These are phyloP conservation scores for Saiga tatarica DNA, from an alignment of 2,113 vertebrate genomes.

Conservation along the genomic window DNA sequence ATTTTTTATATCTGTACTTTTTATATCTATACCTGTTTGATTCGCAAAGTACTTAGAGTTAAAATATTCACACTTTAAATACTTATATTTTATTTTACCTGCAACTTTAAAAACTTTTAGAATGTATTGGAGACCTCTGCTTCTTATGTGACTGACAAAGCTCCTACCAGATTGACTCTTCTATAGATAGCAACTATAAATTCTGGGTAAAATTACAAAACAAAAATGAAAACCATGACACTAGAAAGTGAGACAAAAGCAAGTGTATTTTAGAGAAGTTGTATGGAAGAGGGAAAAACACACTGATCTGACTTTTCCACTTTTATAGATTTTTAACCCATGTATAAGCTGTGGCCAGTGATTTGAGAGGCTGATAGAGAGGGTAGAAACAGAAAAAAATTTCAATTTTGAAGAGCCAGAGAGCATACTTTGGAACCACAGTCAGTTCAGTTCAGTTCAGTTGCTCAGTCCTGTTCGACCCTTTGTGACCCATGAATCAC, in stretches of 20 bases:
- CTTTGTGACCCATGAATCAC: too few relatives aligned
- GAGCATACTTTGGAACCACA: not conserved
- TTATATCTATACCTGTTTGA: not conserved
- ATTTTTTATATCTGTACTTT: not conserved
- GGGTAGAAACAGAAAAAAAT: not conserved
- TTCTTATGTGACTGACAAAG: not conserved
- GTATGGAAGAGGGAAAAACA: not conserved
- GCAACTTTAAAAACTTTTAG: not conserved
- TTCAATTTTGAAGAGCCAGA: not conserved
- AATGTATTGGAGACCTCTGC: not conserved
- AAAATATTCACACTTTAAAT: not conserved
- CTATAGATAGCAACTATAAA: not conserved
- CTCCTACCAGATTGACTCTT: not conserved
- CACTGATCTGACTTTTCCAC: not conserved
- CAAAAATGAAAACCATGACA: not conserved
- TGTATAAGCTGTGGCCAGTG: not conserved
- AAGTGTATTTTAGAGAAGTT: not conserved
- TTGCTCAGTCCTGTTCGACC: fast-evolving
- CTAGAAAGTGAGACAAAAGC: not conserved
- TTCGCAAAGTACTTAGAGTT: not conserved
- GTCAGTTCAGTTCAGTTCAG: too few relatives aligned
- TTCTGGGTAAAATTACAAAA: not conserved
- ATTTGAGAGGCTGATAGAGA: not conserved
- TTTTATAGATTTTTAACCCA: not conserved
- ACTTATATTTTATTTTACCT: not conserved